Evolutionary conservation across 2,113 vertebrate species (phyloP), one percentile per base, ranked within the genome.

Genomic region (human): DNA sequence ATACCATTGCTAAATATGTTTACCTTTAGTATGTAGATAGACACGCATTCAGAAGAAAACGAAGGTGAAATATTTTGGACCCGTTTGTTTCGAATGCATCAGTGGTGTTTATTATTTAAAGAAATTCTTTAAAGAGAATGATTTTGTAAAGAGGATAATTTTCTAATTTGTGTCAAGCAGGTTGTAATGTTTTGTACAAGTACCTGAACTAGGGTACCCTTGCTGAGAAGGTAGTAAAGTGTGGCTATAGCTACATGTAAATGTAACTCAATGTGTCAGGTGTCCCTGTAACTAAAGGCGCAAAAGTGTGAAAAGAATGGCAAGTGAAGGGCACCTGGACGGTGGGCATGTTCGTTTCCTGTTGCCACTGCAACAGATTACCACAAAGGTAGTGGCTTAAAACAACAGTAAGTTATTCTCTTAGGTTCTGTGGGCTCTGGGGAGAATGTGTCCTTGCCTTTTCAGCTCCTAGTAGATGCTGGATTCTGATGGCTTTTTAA

Each of bases 341-440:
- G 14, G 7, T 52, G 23, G 14, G 12, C 0, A 0, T 2, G 0
- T 0, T 10, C 8, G 25, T 23, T 70, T 52, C 6, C 61, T 76
- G 0, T 6, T 17, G 22, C 30, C 22, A 6, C 57, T 59, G 27
- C 13, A 48, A 9, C 52, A 43, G 22, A 35, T 40, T 8, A 32
- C 25, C 23, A 8, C 38, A 35, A 8, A 27, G 20, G 8, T 3
- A 50, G 16, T 52, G n/a, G 20, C 38, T 68, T 40, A 32, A 40
- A 55, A 55, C 25, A 12, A n/a, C 16, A 45, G 14, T 30, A 3
- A 43, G 17, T 40, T 88, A 7, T 32, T 55, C 52, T 68, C 30
- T 45, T 35, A 6, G 25, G 43, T 48, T 40, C 18, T 18, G 23
- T 50, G 57, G 13, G 17, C 66, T 84, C 72, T 32, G 8, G 50